A percentile compares a stretch with the other conserved stretches of the same genome.
phyloP scores from a whole-genome alignment of 2,888 invertebrate species.

The Scrobipalpa atriplicella region DNA sequence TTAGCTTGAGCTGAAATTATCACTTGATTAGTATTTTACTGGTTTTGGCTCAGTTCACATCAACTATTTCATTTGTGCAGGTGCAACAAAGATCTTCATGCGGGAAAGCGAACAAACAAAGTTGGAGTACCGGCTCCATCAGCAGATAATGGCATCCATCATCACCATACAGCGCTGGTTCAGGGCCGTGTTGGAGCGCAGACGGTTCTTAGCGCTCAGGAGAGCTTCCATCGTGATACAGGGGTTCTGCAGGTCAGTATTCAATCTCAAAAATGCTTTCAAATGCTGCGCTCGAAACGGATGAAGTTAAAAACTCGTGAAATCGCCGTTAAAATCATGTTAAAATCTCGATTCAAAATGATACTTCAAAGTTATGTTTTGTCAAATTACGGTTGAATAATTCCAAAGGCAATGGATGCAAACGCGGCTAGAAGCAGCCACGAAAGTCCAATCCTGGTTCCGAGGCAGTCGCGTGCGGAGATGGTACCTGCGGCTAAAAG shows the following conservation, averaged over 20 bases:
- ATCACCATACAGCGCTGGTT: conserved; percentile 96
- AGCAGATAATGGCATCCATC: conserved; percentile 96
- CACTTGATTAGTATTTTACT: too few relatives aligned
- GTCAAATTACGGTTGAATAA: too few relatives aligned
- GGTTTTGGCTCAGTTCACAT: too few relatives aligned
- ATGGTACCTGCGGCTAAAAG: conserved; percentile 86
- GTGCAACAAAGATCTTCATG: conserved; percentile 95
- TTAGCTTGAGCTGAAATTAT: too few relatives aligned
- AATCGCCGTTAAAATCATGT: too few relatives aligned
- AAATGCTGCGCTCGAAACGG: too few relatives aligned
- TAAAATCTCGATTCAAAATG: too few relatives aligned
- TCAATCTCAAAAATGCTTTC: background rate
- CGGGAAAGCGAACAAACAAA: conserved; percentile 97
- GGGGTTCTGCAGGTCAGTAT: conserved; percentile 69
- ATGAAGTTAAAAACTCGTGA: too few relatives aligned
- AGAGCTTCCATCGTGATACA: conserved; percentile 91
- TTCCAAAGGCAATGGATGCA: conserved; percentile 70
- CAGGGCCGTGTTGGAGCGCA: conserved; percentile 89
- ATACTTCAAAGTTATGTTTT: too few relatives aligned
- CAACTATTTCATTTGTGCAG: conserved; percentile 61
- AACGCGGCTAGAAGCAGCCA: conserved; percentile 81
- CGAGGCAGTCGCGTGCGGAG: conserved; percentile 85
- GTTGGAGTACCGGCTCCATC: conserved; percentile 95
- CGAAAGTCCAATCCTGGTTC: conserved; percentile 91
- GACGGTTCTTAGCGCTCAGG: conserved; percentile 88